These are phyloP conservation scores for Actinernus sp. DNA, from an alignment of 92 coral and sea anemone genomes.

Conservation along the genomic window DNA sequence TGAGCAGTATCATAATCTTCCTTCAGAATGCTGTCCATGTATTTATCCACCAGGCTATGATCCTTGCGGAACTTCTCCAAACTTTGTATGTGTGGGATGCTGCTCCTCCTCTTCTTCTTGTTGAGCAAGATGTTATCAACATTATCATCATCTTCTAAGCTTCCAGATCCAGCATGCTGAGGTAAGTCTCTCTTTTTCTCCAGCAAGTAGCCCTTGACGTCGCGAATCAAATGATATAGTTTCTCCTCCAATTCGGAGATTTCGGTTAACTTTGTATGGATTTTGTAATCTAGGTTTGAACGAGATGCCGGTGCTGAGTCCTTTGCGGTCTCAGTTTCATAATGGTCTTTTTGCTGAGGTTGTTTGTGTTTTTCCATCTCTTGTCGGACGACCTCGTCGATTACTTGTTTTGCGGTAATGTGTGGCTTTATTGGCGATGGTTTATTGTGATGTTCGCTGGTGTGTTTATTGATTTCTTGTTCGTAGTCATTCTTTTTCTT, in stretches of 20 bases:
- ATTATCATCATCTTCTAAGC: slow-evolving; percentile 42
- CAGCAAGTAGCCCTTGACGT: slow-evolving; percentile 69
- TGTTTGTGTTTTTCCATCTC: slow-evolving; percentile 39
- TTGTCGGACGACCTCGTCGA: slow-evolving; percentile 79
- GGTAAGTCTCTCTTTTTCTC: slow-evolving; percentile 46
- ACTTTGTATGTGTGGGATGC: slow-evolving; percentile 37
- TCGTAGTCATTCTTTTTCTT: slow-evolving; percentile 54
- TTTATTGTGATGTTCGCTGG: background rate
- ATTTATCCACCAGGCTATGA: slow-evolving; percentile 77
- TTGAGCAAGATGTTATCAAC: slow-evolving; percentile 23
- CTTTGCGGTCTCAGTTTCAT: slow-evolving; percentile 3
- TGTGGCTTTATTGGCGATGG: slow-evolving; percentile 10
- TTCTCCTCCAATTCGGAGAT: slow-evolving; percentile 61
- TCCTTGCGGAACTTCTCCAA: slow-evolving; percentile 70
- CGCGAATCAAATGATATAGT: slow-evolving; percentile 64
- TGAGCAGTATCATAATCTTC: slow-evolving; percentile 58
- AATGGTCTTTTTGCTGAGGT: background rate
- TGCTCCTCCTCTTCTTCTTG: slow-evolving; percentile 42
- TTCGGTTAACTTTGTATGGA: slow-evolving; percentile 77
- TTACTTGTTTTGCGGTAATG: slow-evolving; percentile 70
- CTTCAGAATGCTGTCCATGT: slow-evolving; percentile 78
- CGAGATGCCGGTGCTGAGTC: slow-evolving; percentile 2
- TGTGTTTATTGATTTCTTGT: slow-evolving; percentile 9
- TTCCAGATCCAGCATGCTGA: slow-evolving; percentile 1
- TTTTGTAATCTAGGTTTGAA: slow-evolving; percentile 43